Base-by-base conservation (phyloP, 2,113 vertebrate genomes). In the Patagioenas fasciata region DNA sequence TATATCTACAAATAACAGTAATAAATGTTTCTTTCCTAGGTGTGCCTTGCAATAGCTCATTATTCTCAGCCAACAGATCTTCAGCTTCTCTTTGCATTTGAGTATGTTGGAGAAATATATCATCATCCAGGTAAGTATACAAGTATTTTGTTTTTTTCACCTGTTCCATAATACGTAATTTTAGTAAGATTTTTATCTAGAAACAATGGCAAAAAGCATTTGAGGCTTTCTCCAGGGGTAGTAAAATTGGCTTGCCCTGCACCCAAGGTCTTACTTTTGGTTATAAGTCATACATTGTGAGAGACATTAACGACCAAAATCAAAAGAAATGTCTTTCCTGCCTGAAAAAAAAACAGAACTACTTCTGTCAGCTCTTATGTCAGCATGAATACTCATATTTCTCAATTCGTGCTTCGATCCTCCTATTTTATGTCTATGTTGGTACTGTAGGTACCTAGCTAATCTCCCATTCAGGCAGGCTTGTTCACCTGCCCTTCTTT, bases 1-100 rank as follows among this genome's bases (percentile, higher is more conserved):
- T 83, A n/a, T 24, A 5, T 51, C 34, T 74, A 1, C 74, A 81
- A 77, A 32, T 44, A 74, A 70, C 42, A 85, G 40, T 81, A 74
- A 79, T 25, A 54, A 89, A 73, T 91, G 50, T 87, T 95, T 97
- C 71, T 96, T 95, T 96, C 82, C 83, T 96, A 99, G 99, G 99
- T 99, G 89, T 99, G 99, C 97, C 99, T 99, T 95, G 99, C 99
- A 73, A 99, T 99, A 92, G 99, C 99, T 92, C 99, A 99, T 97
- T 99, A 99, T 94, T 99, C 99, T 80, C 99, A 99, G 93, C 99
- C 99, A 87, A 99, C 99, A 1, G 99, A 99, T 98, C 98, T 99
- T 81, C 99, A 99, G 95, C 98, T 99, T 82, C 98, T 99, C 80
- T 99, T 99, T 98, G 99, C 99, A 20, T 99, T 99, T 97, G 99